A percentile compares a stretch with the other conserved stretches of the same genome.
Evolutionary conservation across 2,113 vertebrate genomes (phyloP).

Genomic region (Cyanoderma ruficeps): DNA sequence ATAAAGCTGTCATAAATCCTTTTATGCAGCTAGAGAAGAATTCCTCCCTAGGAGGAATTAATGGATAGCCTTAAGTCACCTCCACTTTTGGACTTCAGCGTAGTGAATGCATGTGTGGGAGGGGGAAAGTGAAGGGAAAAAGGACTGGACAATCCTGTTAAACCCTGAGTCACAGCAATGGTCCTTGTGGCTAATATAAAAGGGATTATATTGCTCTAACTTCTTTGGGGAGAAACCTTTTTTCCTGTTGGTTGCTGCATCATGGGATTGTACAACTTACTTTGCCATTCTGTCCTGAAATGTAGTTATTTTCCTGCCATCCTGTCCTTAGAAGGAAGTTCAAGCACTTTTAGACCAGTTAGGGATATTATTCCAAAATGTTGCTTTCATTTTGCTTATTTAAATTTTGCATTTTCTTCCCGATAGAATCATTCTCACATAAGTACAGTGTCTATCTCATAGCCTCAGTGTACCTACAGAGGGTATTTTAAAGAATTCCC

Average conservation of each 20-base stretch:
- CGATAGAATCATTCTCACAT: background rate
- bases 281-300: background rate
- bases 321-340: background rate
- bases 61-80: constrained; percentile 18
- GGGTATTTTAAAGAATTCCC: background rate
- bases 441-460: background rate
- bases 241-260: background rate
- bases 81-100: background rate
- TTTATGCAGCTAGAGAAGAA: constrained; percentile 2
- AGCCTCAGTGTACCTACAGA: background rate
- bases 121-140: background rate
- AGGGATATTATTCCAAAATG: background rate
- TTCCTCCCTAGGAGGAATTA: constrained; percentile 7
- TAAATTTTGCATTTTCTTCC: background rate
- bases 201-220: background rate
- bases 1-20: constrained; percentile 32
- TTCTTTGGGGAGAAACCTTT: background rate
- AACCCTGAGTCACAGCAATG: background rate
- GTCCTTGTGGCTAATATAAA: background rate
- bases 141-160: background rate
- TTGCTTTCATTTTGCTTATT: background rate
- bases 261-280: background rate
- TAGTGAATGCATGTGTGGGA: background rate
- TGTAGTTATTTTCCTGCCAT: background rate
- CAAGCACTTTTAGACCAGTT: background rate